Conservation (phyloP, 2,888 invertebrate genomes). For the Cosmia trapezina region DNA sequence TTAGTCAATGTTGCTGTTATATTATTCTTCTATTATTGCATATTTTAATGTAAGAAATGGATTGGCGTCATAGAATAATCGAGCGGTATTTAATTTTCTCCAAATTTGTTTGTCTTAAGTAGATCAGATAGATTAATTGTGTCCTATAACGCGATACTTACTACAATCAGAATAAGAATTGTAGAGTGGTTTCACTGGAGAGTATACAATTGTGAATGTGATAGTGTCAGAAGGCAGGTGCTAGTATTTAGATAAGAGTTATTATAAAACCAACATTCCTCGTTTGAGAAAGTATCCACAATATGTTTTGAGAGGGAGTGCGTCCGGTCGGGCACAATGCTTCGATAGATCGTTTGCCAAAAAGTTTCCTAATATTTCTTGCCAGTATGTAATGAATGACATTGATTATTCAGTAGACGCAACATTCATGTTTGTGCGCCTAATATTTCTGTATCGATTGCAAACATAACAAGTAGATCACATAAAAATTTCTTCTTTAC, state of each 20-base stretch:
- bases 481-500: background rate
- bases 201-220: conserved; percentile 73
- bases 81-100: conserved; percentile 29
- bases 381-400: conserved; percentile 70
- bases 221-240: conserved; percentile 76
- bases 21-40: conserved; percentile 53
- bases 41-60: conserved; percentile 43
- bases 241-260: conserved; percentile 78
- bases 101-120: conserved; percentile 19
- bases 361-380: conserved; percentile 75
- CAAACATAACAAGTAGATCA: conserved; percentile 7
- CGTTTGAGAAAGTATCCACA: conserved; percentile 59
- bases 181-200: conserved; percentile 28
- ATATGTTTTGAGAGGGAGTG: conserved; percentile 50
- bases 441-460: conserved; percentile 61
- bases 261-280: conserved; percentile 78
- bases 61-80: conserved; percentile 26
- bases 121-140: conserved; percentile 22
- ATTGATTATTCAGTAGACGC: conserved; percentile 41
- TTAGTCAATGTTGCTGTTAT: conserved; percentile 50
- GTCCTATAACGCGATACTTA: conserved; percentile 2
- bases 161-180: conserved; percentile 19
- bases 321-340: conserved; percentile 59
- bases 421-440: conserved; percentile 33
- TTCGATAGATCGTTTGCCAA: conserved; percentile 74